Base-by-base conservation (phyloP, 2,797 vertebrate species). In the Pyrocephalus nanus region DNA sequence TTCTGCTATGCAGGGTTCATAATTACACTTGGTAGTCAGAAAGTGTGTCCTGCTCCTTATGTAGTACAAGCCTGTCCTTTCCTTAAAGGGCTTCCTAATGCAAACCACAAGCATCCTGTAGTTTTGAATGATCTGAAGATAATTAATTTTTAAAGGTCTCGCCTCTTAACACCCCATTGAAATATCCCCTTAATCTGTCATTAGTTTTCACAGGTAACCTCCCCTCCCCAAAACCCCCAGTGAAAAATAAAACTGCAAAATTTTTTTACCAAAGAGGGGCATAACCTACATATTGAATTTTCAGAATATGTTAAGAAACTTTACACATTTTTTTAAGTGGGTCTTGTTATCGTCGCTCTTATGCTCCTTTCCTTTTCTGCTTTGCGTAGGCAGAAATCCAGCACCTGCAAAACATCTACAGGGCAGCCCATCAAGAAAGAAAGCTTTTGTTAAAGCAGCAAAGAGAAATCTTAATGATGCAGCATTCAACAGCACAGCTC, bases 371-470 rank as follows among this genome's bases (percentile, higher is more conserved):
- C 19, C 36, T 61, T 53, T 64, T 34, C 48, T 55, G 30, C 47
- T 94, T 40, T 57, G 32, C 1, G 3, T 78, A 98, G 98, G 97
- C 86, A 62, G 97, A 98, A 81, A 97, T 98, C 54, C 78, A 71
- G 12, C 69, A 95, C 78, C 95, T 98, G 92, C 83, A 54, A 55
- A 96, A 90, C 18, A 23, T 94, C 3, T 96, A 93, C 76, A 93
- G 72, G 82, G 93, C 82, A 12, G 96, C 94, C 17, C 95, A 88
- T 60, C 95, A 40, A 9, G 97, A 97, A 84, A 96, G 97, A 76
- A 97, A 92, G 34, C 92, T 98, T 12, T 84, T 98, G 12, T 87
- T 98, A 80, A 96, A 93, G 54, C 97, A 98, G 34, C 97, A 97
- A 70, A 92, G 61, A 76, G 97, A 97, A 58, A 69, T 97, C 40